A percentile compares a stretch with the other conserved stretches of the same genome.
Evolutionary conservation across 2,888 invertebrate genomes (phyloP).

Genomic region (Priocnemis perturbator): DNA sequence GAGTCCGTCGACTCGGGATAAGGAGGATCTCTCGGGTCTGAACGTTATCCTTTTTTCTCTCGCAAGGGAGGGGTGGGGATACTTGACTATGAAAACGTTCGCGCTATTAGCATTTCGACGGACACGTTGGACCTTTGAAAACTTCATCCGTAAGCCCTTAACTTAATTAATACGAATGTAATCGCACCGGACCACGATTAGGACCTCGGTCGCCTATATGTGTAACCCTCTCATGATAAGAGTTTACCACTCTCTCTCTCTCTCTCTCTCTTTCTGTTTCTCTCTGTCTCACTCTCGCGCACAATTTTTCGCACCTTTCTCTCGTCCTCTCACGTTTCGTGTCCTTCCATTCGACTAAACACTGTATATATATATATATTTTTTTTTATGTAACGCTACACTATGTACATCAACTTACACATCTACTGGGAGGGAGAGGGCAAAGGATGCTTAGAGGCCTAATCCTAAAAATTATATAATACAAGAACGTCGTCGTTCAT

Average conservation of each 20-base stretch:
- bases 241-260: conserved; percentile 22
- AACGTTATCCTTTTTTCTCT: too few relatives aligned
- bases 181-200: neutral
- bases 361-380: conserved; percentile 24
- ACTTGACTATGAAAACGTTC: too few relatives aligned
- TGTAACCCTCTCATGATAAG: conserved; percentile 26
- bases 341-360: conserved; percentile 34
- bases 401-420: conserved; percentile 73
- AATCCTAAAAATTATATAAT: conserved; percentile 73
- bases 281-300: conserved; percentile 28
- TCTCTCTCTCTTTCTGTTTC: conserved; percentile 30
- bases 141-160: conserved; percentile 5
- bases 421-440: conserved; percentile 44
- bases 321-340: neutral
- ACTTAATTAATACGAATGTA: conserved; percentile 11
- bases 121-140: conserved; percentile 10
- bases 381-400: conserved; percentile 49
- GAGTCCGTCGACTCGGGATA: too few relatives aligned
- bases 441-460: conserved; percentile 56
- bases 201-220: neutral
- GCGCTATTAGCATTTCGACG: too few relatives aligned
- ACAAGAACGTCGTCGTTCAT: conserved; percentile 64
- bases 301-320: conserved; percentile 16
- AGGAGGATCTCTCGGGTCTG: too few relatives aligned
- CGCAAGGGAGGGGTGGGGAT: too few relatives aligned